phyloP scores from a whole-genome alignment of 2,888 invertebrate species.

The Alviniconcha strummeri region DNA sequence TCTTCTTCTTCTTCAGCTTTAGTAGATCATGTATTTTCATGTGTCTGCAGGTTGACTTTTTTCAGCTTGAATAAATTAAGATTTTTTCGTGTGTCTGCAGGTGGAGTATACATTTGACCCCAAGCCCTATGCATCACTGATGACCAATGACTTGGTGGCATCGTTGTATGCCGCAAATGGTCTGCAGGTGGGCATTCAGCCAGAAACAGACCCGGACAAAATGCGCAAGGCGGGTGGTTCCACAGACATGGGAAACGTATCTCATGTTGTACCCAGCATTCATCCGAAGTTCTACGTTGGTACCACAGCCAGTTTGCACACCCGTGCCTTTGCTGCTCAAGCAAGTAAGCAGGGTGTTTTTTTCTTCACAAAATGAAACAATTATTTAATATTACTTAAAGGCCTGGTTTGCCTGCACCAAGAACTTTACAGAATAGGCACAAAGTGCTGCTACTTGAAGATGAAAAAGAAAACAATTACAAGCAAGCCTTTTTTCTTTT shows the following conservation, averaged over 20 bases:
- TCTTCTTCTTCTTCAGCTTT: neutral
- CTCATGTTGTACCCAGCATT: conserved; percentile 67
- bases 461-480: too few relatives aligned
- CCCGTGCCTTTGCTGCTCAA: conserved; percentile 62
- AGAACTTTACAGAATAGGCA: too few relatives aligned
- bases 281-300: conserved; percentile 66
- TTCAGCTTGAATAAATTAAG: neutral
- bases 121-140: conserved; percentile 59
- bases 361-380: too few relatives aligned
- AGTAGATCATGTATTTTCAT: neutral
- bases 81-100: conserved; percentile 22
- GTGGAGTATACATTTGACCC: conserved; percentile 54
- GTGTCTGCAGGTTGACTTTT: neutral
- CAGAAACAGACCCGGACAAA: conserved; percentile 47
- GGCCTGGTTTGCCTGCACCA: too few relatives aligned
- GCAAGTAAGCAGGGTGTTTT: conserved; percentile 49
- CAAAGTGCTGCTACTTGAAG: too few relatives aligned
- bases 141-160: conserved; percentile 64
- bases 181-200: conserved; percentile 53
- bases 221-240: conserved; percentile 63
- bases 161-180: conserved; percentile 61
- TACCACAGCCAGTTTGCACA: conserved; percentile 57
- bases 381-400: too few relatives aligned
- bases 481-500: too few relatives aligned
- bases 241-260: conserved; percentile 72